Base-by-base conservation (phyloP, 1,140 invertebrate genomes). In the Drosophila punjabiensis region DNA sequence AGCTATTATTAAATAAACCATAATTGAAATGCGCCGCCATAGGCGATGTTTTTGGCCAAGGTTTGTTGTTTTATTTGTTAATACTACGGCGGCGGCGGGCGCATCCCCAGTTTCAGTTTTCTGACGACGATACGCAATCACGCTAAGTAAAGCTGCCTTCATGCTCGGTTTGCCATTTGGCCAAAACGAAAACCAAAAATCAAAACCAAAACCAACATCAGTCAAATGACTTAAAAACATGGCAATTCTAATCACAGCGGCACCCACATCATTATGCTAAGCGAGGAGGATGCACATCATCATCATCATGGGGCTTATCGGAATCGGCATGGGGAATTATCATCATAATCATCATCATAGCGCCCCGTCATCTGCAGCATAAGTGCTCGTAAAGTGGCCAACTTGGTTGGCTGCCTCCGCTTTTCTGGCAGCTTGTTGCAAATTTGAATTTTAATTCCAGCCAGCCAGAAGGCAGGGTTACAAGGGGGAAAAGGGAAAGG, bases 131-230 rank as follows among this genome's bases (percentile, higher is more conserved):
- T 80, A 68, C 75, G 81, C 79, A 90, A 89, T 88, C 81, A 84
- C 75, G 85, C 86, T 80, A 80, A 90, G 86, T 89, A 74, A 86
- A 76, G 65, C 78, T 89, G 79, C 85, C 85, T 89, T 89, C 85
- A 89, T 86, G 85, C 79, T 86, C 79, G 85, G 85, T 82, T 89
- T 82, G 65, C 47, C 80, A 70, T 59, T 76, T 70, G 41, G 61
- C 79, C 82, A 69, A 84, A 77, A 74, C 50, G 67, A 61, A 82
- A 62, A 71, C 32, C 11, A 32, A 61, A 82, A 62, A 71, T 28
- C 11, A 32, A 50, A 41, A 50, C 14, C 11, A 53, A 24, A n/a
- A 43, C 35, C 24, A 24, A 53, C 16, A 32, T 30, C 18, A 70
- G 13, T 7, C 0, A 39, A 58, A 28, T 20, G n/a, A 58, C 20